Conservation (phyloP, 2,113 vertebrate genomes). For the Narcine bancroftii region DNA sequence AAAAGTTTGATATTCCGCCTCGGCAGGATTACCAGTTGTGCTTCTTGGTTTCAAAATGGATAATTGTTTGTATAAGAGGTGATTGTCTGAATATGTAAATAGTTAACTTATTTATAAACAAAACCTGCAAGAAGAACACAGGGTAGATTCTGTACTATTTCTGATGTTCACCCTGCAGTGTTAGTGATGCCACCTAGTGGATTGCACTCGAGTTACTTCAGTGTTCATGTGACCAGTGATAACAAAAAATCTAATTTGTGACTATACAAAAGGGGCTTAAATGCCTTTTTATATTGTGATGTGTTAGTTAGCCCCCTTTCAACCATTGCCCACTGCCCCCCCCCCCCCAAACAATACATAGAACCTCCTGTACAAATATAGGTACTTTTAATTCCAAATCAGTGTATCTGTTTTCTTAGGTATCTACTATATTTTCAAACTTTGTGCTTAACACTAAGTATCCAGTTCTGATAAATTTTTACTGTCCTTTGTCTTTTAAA, state of each 20-base stretch:
- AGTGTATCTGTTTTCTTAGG: not conserved
- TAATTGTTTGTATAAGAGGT: constrained; percentile 68
- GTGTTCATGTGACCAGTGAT: constrained; percentile 50
- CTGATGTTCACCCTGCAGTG: constrained; percentile 66
- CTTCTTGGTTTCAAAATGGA: constrained; percentile 62
- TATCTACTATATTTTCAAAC: not conserved
- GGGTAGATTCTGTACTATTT: constrained; percentile 57
- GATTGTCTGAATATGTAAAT: constrained; percentile 76
- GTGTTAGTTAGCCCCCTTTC: not conserved
- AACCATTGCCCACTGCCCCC: not conserved
- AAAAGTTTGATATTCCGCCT: constrained; percentile 43
- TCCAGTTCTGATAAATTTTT: not conserved
- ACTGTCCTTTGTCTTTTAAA: not conserved
- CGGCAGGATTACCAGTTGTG: constrained; percentile 54
- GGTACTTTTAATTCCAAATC: not conserved
- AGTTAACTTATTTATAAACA: constrained; percentile 83
- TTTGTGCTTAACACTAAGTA: not conserved
- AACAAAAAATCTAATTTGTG: not conserved
- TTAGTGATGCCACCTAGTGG: constrained; percentile 72
- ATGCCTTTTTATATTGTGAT: constrained; percentile 18
- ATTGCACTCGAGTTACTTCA: constrained; percentile 58
- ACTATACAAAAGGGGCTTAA: constrained; percentile 45
- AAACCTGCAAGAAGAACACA: constrained; percentile 73
- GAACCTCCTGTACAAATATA: not conserved
- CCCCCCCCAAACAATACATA: not conserved